A percentile compares a stretch with the other conserved stretches of the same genome.
These are phyloP conservation scores for Pollimyrus isidori DNA, from an alignment of 2,113 vertebrate genomes.

Conservation along the genomic window DNA sequence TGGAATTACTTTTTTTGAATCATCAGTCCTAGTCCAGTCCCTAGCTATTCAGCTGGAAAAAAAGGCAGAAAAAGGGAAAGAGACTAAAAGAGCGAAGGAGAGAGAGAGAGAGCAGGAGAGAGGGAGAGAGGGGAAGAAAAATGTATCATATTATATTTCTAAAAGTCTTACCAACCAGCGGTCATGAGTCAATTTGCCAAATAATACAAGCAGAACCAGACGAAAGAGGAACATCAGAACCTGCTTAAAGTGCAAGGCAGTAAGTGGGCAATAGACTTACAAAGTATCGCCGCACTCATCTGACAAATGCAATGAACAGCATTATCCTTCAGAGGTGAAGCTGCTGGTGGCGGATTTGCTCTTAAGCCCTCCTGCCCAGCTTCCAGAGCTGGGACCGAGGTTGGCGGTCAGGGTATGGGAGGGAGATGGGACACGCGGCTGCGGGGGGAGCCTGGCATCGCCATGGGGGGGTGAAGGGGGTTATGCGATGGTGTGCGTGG, in stretches of 20 bases:
- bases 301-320: conserved; percentile 66
- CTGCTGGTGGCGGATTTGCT: conserved; percentile 46
- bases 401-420: conserved; percentile 24
- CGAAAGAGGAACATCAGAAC: conserved; percentile 53
- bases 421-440: conserved; percentile 14
- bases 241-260: conserved; percentile 54
- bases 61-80: conserved; percentile 27
- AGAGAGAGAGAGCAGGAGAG: conserved; percentile 28
- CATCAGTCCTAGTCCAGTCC: conserved; percentile 53
- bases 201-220: conserved; percentile 52
- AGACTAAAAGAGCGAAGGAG: conserved; percentile 34
- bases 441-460: not conserved
- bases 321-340: conserved; percentile 58
- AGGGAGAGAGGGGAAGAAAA: conserved; percentile 48
- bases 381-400: conserved; percentile 33
- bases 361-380: conserved; percentile 34
- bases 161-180: conserved; percentile 49
- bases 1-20: conserved; percentile 61
- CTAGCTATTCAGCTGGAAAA: conserved; percentile 53
- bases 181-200: conserved; percentile 66
- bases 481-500: conserved; percentile 9
- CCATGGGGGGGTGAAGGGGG: not conserved
- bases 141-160: conserved; percentile 56
- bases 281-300: conserved; percentile 56
- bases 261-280: conserved; percentile 60